Conservation (phyloP, 2,888 invertebrate genomes). For the Koerneria pararmatus region DNA sequence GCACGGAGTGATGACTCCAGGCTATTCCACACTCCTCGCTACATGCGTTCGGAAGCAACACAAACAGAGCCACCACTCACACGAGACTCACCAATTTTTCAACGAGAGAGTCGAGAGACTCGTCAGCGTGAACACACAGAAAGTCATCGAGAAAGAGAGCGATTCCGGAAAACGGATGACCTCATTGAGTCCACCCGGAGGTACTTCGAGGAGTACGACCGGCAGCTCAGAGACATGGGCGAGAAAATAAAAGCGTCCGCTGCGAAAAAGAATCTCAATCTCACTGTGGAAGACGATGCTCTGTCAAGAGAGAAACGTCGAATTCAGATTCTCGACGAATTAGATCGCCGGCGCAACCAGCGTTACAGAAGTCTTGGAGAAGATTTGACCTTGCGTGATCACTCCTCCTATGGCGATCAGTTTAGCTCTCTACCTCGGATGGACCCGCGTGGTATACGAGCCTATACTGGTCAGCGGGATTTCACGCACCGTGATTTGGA, state of each 20-base stretch:
- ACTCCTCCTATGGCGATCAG: constrained; percentile 41
- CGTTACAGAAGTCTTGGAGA: constrained; percentile 61
- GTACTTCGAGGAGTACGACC: constrained; percentile 55
- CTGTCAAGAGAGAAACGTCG: constrained; percentile 67
- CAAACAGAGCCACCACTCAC: constrained; percentile 3
- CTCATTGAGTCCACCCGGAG: constrained; percentile 46
- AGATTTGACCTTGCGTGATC: constrained; percentile 25
- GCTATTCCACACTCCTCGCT: background rate
- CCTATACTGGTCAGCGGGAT: constrained; percentile 33
- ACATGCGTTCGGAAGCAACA: constrained; percentile 13
- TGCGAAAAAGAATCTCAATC: constrained; percentile 51
- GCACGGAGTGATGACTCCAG: constrained; percentile 5
- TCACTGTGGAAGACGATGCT: constrained; percentile 63
- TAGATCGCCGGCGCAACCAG: constrained; percentile 66
- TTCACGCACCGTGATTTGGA: constrained; percentile 36
- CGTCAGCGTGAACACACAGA: background rate
- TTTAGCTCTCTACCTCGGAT: constrained; percentile 55
- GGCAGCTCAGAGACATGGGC: constrained; percentile 44
- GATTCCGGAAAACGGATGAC: constrained; percentile 30
- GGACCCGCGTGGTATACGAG: constrained; percentile 33
- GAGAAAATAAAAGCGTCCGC: constrained; percentile 24
- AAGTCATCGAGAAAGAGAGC: constrained; percentile 10
- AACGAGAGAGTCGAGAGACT: constrained; percentile 9
- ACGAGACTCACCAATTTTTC: constrained; percentile 1
- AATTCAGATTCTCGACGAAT: constrained; percentile 66